phyloP scores from a whole-genome alignment of 1,140 invertebrate species.

The Nylanderia fulva region DNA sequence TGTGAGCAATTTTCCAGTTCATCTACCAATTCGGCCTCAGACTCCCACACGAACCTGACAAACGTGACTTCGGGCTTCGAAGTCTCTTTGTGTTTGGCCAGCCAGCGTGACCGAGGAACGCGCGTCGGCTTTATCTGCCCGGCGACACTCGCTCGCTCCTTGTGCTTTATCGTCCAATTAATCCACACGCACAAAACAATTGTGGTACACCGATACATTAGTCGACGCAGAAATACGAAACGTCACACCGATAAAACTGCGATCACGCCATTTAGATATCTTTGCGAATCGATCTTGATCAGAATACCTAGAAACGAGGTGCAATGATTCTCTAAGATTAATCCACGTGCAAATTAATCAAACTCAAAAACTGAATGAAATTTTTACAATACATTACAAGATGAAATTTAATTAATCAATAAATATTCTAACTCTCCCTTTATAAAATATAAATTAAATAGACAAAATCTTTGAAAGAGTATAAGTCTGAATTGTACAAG shows the following conservation, averaged over 20 bases:
- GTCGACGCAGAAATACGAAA: constrained; percentile 18
- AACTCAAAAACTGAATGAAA: not conserved
- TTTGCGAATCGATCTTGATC: constrained; percentile 17
- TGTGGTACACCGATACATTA: constrained; percentile 25
- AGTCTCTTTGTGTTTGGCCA: constrained; percentile 73
- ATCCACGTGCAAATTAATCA: constrained; percentile 4
- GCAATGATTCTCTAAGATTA: constrained; percentile 3
- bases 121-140: constrained; percentile 64
- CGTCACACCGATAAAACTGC: constrained; percentile 47
- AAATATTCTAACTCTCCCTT: not conserved
- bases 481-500: not conserved
- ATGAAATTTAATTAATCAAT: constrained; percentile 21
- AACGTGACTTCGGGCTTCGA: constrained; percentile 72
- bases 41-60: constrained; percentile 71
- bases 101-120: constrained; percentile 72
- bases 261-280: constrained; percentile 31
- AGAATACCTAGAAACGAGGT: not conserved
- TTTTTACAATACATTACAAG: not conserved
- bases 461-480: not conserved
- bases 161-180: constrained; percentile 67
- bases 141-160: constrained; percentile 65
- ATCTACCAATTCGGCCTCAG: constrained; percentile 73
- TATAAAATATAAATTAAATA: not conserved
- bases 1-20: constrained; percentile 77
- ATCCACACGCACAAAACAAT: constrained; percentile 62